These are phyloP conservation scores for Cnemophilus loriae DNA, from an alignment of 2,113 vertebrate genomes.

Conservation along the genomic window DNA sequence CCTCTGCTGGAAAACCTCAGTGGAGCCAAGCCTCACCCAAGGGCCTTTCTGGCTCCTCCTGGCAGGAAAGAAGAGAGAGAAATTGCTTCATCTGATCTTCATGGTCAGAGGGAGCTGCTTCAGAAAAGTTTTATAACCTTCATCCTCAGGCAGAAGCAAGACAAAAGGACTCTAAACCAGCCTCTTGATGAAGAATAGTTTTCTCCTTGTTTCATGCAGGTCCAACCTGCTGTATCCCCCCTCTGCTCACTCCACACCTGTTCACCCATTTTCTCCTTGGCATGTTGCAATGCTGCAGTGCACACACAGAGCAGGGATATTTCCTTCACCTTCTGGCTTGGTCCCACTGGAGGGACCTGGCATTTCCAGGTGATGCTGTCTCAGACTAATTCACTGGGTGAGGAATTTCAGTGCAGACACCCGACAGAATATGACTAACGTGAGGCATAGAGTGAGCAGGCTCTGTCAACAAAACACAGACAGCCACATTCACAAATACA, in stretches of 20 bases:
- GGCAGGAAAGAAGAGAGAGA: background rate
- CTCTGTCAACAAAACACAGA: slow-evolving; percentile 48
- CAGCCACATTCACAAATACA: background rate
- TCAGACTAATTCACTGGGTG: background rate
- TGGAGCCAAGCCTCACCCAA: background rate
- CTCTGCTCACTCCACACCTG: background rate
- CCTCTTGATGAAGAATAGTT: background rate
- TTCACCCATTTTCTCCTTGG: background rate
- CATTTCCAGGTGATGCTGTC: background rate
- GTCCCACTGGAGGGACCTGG: background rate
- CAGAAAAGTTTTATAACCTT: background rate
- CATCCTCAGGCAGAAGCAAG: background rate
- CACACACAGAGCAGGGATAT: background rate
- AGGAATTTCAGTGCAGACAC: background rate
- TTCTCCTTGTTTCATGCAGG: background rate
- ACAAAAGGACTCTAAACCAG: background rate
- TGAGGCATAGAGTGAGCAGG: slow-evolving; percentile 27
- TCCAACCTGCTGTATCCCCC: background rate
- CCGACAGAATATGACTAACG: background rate
- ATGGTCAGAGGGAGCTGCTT: background rate
- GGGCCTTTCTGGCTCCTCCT: background rate
- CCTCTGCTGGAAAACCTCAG: background rate
- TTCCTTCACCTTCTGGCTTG: background rate
- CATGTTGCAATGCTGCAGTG: background rate
- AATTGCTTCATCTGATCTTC: background rate